Percentiles rank a stretch among this genome's conserved stretches.
Evolutionary conservation across 23 tunicate species (phyloP).

Genomic region (Halocynthia roretzi): DNA sequence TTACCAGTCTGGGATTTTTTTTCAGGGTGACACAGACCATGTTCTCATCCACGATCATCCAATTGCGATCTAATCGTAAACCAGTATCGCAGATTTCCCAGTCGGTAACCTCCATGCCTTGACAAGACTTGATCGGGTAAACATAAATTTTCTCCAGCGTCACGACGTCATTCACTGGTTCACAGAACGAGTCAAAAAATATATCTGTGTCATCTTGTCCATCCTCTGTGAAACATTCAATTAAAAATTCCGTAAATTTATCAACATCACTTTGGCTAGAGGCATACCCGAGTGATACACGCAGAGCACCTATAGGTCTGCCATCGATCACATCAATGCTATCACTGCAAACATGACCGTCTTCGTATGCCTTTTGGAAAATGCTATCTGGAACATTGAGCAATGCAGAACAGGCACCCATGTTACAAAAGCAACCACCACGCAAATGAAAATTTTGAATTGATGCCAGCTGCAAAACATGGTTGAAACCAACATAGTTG

Average conservation of each 20-base stretch:
- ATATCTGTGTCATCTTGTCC: not conserved
- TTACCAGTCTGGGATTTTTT: conserved; percentile 24
- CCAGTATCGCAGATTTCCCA: conserved; percentile 62
- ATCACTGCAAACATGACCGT: conserved; percentile 70
- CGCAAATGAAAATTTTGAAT: conserved; percentile 50
- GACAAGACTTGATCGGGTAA: conserved; percentile 81
- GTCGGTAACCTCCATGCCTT: conserved; percentile 47
- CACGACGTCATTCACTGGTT: not conserved
- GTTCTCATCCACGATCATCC: conserved; percentile 72
- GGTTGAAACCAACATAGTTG: conserved; percentile 62
- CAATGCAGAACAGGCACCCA: conserved; percentile 60
- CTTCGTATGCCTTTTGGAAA: conserved; percentile 31
- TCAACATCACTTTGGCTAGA: conserved; percentile 38
- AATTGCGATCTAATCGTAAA: conserved; percentile 45
- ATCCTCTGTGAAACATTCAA: conserved; percentile 37
- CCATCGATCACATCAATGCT: conserved; percentile 44
- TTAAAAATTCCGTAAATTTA: conserved; percentile 29
- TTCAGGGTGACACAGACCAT: conserved; percentile 46
- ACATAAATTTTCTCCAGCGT: conserved; percentile 37
- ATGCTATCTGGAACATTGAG: conserved; percentile 23
- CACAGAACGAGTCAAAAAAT: not conserved
- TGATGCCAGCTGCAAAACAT: conserved; percentile 72
- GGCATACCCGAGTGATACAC: conserved; percentile 70
- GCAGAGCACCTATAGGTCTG: conserved; percentile 64
- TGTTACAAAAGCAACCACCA: conserved; percentile 83